Conservation (phyloP, 2,113 vertebrate species). For the Chlorodrepanis virens region DNA sequence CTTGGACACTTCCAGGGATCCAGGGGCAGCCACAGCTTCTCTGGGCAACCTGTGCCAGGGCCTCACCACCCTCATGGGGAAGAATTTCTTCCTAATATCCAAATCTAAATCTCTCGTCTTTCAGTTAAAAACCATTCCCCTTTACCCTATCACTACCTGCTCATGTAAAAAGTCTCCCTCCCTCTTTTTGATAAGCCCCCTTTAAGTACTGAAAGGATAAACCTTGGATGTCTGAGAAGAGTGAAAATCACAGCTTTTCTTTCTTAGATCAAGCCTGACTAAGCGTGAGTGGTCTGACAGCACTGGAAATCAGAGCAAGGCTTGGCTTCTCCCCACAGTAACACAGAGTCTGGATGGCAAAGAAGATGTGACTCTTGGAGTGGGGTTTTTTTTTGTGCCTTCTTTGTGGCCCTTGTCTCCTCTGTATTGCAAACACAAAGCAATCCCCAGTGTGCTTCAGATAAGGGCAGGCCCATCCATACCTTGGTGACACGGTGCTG, state of each 20-base stretch:
- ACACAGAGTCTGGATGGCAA: background rate
- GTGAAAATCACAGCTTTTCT: background rate
- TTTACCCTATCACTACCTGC: background rate
- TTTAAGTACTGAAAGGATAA: background rate
- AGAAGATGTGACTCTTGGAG: background rate
- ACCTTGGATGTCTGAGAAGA: background rate
- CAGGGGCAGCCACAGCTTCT: background rate
- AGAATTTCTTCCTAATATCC: background rate
- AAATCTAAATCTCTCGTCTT: background rate
- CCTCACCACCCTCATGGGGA: fast-evolving
- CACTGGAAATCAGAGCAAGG: background rate
- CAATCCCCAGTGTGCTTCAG: background rate
- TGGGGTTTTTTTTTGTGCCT: background rate
- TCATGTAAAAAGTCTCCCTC: background rate
- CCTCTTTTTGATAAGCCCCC: background rate
- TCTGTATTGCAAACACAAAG: background rate
- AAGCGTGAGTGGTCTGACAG: background rate
- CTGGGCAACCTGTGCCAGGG: fast-evolving
- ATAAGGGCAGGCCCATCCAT: conserved; percentile 6
- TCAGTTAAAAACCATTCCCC: background rate
- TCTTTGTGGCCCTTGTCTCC: background rate
- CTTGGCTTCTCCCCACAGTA: background rate
- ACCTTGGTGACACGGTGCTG: background rate
- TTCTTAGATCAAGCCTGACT: background rate
- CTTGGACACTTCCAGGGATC: background rate